Percentiles rank a stretch among this genome's conserved stretches.
These are phyloP conservation scores for Lontra canadensis DNA, from an alignment of 2,113 vertebrate genomes.

Conservation along the genomic window DNA sequence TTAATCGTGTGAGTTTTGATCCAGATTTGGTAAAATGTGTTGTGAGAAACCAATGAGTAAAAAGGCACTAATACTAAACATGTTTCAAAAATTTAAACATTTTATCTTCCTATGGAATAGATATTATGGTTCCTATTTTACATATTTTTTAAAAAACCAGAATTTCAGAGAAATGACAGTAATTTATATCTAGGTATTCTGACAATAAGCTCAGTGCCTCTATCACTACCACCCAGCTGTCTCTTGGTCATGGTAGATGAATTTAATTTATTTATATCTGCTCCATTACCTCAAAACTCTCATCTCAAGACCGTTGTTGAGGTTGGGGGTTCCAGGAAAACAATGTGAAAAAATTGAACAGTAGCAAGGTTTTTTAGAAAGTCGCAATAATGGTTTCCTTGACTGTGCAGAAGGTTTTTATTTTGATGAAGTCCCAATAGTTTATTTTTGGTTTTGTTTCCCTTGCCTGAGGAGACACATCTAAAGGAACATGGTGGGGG, in stretches of 20 bases:
- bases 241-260: conserved; percentile 8
- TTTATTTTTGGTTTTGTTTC: neutral
- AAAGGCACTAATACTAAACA: neutral
- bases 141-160: neutral
- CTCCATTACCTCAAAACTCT: conserved; percentile 6
- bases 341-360: neutral
- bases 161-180: neutral
- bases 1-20: neutral
- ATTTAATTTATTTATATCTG: conserved; percentile 58
- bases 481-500: neutral
- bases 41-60: neutral
- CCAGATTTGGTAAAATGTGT: neutral
- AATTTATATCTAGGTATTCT: conserved; percentile 1
- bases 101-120: neutral
- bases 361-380: neutral
- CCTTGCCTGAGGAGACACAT: neutral
- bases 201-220: neutral
- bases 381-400: neutral
- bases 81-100: neutral
- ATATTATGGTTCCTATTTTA: neutral
- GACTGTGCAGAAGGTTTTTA: neutral
- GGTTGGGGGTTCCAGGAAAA: neutral
- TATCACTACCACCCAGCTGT: neutral
- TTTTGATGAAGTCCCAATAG: neutral
- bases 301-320: neutral